These are phyloP conservation scores for Melanostoma mellinum DNA, from an alignment of 2,888 invertebrate species.

Conservation along the genomic window DNA sequence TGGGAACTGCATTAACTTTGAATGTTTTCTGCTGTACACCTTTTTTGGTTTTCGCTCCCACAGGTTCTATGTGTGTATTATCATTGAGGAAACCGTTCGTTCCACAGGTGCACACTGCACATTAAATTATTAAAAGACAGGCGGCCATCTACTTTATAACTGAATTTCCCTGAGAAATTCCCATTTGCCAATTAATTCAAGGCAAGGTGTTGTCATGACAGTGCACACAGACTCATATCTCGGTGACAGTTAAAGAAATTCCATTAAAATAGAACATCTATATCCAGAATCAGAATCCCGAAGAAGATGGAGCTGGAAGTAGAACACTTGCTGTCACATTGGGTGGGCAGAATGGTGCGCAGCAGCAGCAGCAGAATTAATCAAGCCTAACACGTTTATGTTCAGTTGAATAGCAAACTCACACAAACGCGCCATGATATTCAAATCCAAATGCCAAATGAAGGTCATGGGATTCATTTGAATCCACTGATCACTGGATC, in stretches of 20 bases:
- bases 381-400: slow-evolving; percentile 54
- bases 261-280: slow-evolving; percentile 11
- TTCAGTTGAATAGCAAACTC: neutral
- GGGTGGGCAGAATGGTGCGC: slow-evolving; percentile 36
- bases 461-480: slow-evolving; percentile 60
- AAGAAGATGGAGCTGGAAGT: slow-evolving; percentile 40
- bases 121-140: slow-evolving; percentile 48
- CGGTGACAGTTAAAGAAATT: slow-evolving; percentile 46
- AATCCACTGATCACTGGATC: slow-evolving; percentile 60
- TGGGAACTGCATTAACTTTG: slow-evolving; percentile 58
- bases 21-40: slow-evolving; percentile 60
- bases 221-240: slow-evolving; percentile 19
- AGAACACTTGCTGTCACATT: slow-evolving; percentile 57
- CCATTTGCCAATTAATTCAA: slow-evolving; percentile 66
- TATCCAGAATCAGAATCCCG: slow-evolving; percentile 18
- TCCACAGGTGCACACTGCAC: slow-evolving; percentile 58
- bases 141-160: slow-evolving; percentile 42
- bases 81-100: slow-evolving; percentile 64
- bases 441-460: slow-evolving; percentile 39
- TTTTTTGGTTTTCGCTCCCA: slow-evolving; percentile 52
- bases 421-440: slow-evolving; percentile 38
- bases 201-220: slow-evolving; percentile 49
- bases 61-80: slow-evolving; percentile 21
- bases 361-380: slow-evolving; percentile 43
- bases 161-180: slow-evolving; percentile 64